A percentile compares a stretch with the other conserved stretches of the same genome.
These are phyloP conservation scores for Hesperophylax magnus DNA, from an alignment of 1,140 invertebrate species.

Conservation along the genomic window DNA sequence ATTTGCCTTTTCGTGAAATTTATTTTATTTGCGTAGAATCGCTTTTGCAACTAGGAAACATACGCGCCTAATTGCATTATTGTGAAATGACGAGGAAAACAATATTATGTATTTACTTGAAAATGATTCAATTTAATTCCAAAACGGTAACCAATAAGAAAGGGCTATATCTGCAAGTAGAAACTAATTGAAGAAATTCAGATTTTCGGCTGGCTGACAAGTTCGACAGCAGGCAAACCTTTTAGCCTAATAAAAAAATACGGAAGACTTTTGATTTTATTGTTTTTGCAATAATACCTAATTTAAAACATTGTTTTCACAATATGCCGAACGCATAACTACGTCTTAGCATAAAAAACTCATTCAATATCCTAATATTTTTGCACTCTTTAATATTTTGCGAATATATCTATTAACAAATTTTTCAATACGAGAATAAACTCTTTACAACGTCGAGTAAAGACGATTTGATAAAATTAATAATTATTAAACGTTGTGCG, in stretches of 20 bases:
- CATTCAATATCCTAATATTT: slow-evolving; percentile 20
- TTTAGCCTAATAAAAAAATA: slow-evolving; percentile 24
- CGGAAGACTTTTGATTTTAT: slow-evolving; percentile 43
- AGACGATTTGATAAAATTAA: not conserved
- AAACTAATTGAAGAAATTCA: not conserved
- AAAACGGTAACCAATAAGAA: not conserved
- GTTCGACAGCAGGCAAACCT: not conserved
- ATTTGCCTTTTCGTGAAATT: too few species aligned
- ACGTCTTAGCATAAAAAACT: too few species aligned
- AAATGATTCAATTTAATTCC: too few species aligned
- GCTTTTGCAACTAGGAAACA: too few species aligned
- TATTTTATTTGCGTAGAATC: too few species aligned
- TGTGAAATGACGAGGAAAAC: too few species aligned
- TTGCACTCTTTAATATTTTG: slow-evolving; percentile 14
- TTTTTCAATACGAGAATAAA: slow-evolving; percentile 24
- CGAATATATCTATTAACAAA: slow-evolving; percentile 13
- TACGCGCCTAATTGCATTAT: too few species aligned
- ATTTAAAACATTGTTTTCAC: not conserved
- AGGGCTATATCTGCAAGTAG: not conserved
- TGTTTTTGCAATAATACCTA: slow-evolving; percentile 21
- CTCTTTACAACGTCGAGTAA: slow-evolving; percentile 8
- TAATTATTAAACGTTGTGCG: slow-evolving; percentile 28
- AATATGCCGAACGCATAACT: not conserved
- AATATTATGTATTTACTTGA: too few species aligned
- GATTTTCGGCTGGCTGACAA: not conserved